A percentile compares a stretch with the other conserved stretches of the same genome.
These are phyloP conservation scores for Ptychadena robeensis DNA, from an alignment of 2,797 vertebrate species.

Conservation along the genomic window DNA sequence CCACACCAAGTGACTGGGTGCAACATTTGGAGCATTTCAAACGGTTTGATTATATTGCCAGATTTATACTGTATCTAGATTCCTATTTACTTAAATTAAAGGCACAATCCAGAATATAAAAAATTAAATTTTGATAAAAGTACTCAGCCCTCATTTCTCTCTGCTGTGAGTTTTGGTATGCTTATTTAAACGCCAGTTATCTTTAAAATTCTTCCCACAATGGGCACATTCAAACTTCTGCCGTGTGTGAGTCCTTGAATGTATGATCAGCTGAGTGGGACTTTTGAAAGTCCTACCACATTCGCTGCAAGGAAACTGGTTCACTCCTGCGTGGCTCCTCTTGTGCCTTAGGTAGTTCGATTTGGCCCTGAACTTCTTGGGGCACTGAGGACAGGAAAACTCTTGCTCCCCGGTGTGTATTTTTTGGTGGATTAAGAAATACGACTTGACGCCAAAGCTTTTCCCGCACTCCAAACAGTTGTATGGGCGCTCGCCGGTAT, in stretches of 20 bases:
- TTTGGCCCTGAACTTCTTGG: neutral
- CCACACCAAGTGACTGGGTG: no score
- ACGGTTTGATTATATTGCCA: no score
- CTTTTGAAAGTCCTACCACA: neutral
- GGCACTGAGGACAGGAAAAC: neutral
- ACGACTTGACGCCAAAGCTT: neutral
- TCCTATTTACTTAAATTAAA: no score
- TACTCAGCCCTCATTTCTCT: neutral
- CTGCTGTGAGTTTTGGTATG: neutral
- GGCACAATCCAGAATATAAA: no score
- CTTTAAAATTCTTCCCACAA: neutral
- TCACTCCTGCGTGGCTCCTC: neutral
- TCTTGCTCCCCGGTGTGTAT: neutral
- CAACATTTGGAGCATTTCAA: no score
- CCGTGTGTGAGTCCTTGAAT: neutral
- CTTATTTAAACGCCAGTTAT: neutral
- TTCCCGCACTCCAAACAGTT: neutral
- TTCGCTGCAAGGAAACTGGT: neutral
- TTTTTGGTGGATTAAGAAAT: neutral
- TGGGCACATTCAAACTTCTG: neutral
- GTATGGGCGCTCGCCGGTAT: neutral
- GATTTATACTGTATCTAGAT: no score
- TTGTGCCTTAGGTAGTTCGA: neutral
- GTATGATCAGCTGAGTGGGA: neutral
- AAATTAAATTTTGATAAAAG: neutral